A percentile compares a stretch with the other conserved stretches of the same genome.
phyloP scores from a whole-genome alignment of 2,113 vertebrate species.

The Cinclus cinclus region DNA sequence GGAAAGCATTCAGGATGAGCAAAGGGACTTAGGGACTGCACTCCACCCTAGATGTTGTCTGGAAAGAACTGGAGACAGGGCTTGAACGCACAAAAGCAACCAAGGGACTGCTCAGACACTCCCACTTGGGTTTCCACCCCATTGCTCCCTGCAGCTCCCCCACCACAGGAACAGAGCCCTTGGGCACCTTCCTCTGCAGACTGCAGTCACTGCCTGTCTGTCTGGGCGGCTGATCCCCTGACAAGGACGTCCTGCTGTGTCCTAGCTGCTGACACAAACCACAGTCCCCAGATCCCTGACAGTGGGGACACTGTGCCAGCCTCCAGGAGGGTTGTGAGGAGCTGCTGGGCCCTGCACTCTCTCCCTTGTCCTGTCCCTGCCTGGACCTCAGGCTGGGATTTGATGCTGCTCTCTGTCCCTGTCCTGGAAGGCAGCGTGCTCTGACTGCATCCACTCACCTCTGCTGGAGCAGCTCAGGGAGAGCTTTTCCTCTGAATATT shows the following conservation, averaged over 20 bases:
- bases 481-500: background rate
- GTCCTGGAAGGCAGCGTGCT: background rate
- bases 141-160: background rate
- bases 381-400: background rate
- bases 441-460: fast-evolving
- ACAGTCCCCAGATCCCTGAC: background rate
- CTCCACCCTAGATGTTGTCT: background rate
- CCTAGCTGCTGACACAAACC: background rate
- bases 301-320: background rate
- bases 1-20: background rate
- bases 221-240: background rate
- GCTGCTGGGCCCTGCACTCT: background rate
- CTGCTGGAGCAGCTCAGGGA: background rate
- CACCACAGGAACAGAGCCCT: background rate
- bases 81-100: background rate
- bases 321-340: background rate
- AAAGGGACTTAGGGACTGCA: background rate
- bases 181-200: background rate
- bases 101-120: background rate
- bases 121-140: background rate
- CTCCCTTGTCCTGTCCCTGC: background rate
- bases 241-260: background rate
- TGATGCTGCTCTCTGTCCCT: background rate
- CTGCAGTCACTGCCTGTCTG: background rate
- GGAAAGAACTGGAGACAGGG: background rate